Conservation (phyloP, 2,888 invertebrate genomes). For the Microdon myrmicae region DNA sequence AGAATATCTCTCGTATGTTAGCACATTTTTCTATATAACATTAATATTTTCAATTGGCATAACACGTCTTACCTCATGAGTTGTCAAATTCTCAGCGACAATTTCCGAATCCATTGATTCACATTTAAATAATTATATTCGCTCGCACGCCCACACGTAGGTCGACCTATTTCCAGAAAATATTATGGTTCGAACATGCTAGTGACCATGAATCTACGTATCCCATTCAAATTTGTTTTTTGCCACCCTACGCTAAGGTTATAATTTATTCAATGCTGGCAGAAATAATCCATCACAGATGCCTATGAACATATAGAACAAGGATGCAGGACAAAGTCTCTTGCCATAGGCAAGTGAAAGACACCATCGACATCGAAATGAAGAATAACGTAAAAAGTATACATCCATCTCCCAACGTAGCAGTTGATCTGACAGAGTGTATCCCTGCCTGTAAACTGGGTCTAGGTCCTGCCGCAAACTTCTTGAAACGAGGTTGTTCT, state of each 20-base stretch:
- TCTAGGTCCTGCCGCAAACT: conserved; percentile 35
- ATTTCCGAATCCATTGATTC: conserved; percentile 29
- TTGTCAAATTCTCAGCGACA: conserved; percentile 14
- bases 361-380: too few relatives aligned
- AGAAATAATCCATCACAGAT: conserved; percentile 40
- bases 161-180: background rate
- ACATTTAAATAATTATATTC: conserved; percentile 25
- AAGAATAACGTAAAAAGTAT: background rate
- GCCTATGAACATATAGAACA: conserved; percentile 5
- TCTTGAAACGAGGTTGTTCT: too few relatives aligned
- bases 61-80: too few relatives aligned
- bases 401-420: conserved; percentile 12
- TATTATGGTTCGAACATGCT: conserved; percentile 12
- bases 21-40: too few relatives aligned
- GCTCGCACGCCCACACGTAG: background rate
- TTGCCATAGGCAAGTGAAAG: conserved; percentile 8
- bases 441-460: conserved; percentile 46
- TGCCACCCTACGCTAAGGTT: conserved; percentile 8
- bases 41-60: too few relatives aligned
- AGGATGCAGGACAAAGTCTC: conserved; percentile 10
- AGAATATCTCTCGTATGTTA: too few relatives aligned
- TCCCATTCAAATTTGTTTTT: conserved; percentile 16
- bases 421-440: conserved; percentile 23
- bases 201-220: conserved; percentile 40
- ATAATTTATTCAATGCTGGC: conserved; percentile 44